Conservation (phyloP, 2,888 invertebrate species). For the Euzophera pinguis region DNA sequence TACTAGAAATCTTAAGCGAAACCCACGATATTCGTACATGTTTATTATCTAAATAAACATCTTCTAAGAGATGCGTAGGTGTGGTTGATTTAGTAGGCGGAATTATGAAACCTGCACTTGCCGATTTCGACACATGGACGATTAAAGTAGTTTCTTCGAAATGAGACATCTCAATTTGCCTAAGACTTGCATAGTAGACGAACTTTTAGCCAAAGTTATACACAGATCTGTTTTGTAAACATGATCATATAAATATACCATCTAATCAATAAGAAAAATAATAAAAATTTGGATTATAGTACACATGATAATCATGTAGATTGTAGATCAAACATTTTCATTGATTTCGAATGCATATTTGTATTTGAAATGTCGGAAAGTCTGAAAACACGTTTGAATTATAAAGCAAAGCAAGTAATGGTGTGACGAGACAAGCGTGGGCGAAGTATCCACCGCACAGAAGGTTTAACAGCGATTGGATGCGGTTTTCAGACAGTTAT, state of each 20-base stretch:
- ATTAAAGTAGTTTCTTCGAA: conserved; percentile 39
- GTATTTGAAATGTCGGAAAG: conserved; percentile 17
- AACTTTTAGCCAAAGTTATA: too few relatives aligned
- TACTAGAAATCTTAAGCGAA: neutral
- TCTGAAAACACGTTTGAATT: conserved; percentile 33
- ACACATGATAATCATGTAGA: too few relatives aligned
- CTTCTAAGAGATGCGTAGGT: conserved; percentile 44
- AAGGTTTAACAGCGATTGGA: conserved; percentile 43
- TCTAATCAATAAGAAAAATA: too few relatives aligned
- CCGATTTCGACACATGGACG: conserved; percentile 35
- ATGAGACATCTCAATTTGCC: too few relatives aligned
- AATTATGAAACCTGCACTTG: conserved; percentile 52
- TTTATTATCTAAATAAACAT: conserved; percentile 36
- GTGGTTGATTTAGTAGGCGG: conserved; percentile 48
- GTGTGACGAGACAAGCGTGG: conserved; percentile 45
- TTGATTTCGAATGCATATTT: too few relatives aligned
- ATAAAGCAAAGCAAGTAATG: conserved; percentile 44
- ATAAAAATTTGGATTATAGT: too few relatives aligned
- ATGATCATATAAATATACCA: too few relatives aligned
- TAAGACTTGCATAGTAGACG: too few relatives aligned
- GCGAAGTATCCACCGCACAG: conserved; percentile 39
- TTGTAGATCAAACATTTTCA: too few relatives aligned
- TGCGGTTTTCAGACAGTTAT: conserved; percentile 39
- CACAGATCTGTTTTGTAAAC: too few relatives aligned
- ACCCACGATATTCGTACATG: neutral